Base-by-base conservation (phyloP, 2,888 invertebrate genomes). In the Acanthacorydalis orientalis region DNA sequence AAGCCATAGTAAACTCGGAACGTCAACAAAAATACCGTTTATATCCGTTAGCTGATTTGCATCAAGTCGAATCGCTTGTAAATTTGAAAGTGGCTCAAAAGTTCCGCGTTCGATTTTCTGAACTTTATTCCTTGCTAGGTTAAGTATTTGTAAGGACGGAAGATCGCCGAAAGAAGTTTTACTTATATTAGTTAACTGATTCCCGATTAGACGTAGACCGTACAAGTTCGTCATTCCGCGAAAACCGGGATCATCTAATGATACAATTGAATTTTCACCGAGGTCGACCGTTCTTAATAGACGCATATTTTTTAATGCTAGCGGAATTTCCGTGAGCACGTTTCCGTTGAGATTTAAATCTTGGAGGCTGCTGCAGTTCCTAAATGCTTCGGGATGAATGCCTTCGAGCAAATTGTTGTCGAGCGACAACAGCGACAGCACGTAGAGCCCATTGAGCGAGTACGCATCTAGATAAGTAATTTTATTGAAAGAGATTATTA, bases 261-360 rank as follows among this genome's bases (percentile, higher is more conserved):
- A 76, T 48, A 78, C 75, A 62, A 97, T 84, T 63, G 78, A 75
- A 70, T 96, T 96, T 67, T 92, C 90, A 49, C 90, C 91, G 55
- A 96, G 72, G 69, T 92, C 90, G 51, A 96, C 78, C 44, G 87
- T 88, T 62, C 84, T 77, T 58, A 95, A 69, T 58, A 89, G 72
- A 54, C 85, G 77, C 83, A 91, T 84, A 67, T 88, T 84, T 61
- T 81, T 77, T 51, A 92, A 66, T 23, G 90, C 90, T 57, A 79
- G 65, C 41, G 91, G 91, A 57, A 90, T 78, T 56, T 76, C 74
- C 60, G 80, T 80, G 58, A 92, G 71, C 59, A 80, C 77, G 68
- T 92, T 92, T 51, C 84, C 86, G 67, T 88, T 89, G 60, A 92
- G 72, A 71, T 90, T 88, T 56, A 93, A 73, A 68, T 91, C 91